A percentile compares a stretch with the other conserved stretches of the same genome.
Conservation (phyloP, 2,888 invertebrate species). For the Azorinus chamasolen region DNA sequence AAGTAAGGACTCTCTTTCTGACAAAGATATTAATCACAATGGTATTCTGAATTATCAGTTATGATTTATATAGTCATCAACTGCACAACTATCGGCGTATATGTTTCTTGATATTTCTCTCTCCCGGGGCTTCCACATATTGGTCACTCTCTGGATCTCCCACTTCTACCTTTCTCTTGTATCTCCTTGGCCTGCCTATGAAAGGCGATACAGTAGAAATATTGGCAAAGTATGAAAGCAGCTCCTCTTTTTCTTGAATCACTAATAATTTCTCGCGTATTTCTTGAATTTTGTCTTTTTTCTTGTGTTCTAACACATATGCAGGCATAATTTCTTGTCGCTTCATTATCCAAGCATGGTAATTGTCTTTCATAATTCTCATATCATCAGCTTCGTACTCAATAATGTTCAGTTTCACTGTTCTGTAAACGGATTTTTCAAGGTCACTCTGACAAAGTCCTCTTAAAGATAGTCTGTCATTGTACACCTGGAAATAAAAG, state of each 20-base stretch:
- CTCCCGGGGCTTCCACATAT: conserved; percentile 62
- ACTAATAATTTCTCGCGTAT: conserved; percentile 72
- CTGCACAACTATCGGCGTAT: too few species aligned
- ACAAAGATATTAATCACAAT: too few species aligned
- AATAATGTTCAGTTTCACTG: conserved; percentile 55
- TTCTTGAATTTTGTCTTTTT: conserved; percentile 61
- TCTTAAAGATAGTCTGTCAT: too few species aligned
- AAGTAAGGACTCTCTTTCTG: too few species aligned
- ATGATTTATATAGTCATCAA: too few species aligned
- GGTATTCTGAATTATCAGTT: too few species aligned
- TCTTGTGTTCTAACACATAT: conserved; percentile 63
- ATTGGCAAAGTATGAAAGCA: conserved; percentile 79
- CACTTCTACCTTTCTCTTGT: conserved; percentile 21
- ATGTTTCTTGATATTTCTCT: conserved; percentile 39
- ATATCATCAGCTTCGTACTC: conserved; percentile 67
- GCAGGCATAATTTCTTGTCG: conserved; percentile 53
- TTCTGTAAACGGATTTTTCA: conserved; percentile 50
- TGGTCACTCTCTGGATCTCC: conserved; percentile 49
- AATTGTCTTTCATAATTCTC: conserved; percentile 30
- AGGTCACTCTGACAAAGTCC: conserved; percentile 8
- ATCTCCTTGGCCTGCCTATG: conserved; percentile 32
- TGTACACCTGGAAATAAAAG: too few species aligned
- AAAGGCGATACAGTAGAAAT: conserved; percentile 64
- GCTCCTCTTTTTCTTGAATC: conserved; percentile 80
- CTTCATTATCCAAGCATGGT: conserved; percentile 63